Percentiles rank a stretch among this genome's conserved stretches.
Conservation (phyloP, 2,888 invertebrate genomes). For the Drosophila acutilabella region DNA sequence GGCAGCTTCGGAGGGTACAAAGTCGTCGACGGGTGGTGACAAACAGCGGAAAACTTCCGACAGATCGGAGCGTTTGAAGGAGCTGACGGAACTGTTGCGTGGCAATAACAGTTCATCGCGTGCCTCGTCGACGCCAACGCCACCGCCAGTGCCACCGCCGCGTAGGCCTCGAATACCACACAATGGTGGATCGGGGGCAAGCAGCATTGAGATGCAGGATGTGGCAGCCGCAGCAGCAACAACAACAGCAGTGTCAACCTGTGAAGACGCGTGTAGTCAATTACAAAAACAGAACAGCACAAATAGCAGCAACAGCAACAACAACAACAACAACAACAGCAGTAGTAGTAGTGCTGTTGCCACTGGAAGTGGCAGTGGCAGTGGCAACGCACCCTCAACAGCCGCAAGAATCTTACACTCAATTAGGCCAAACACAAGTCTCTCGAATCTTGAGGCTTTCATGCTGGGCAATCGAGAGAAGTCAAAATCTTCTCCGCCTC, state of each 20-base stretch:
- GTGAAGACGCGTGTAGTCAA: constrained; percentile 58
- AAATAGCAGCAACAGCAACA: constrained; percentile 63
- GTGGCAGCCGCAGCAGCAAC: constrained; percentile 14
- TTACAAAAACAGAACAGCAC: constrained; percentile 71
- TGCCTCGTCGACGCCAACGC: constrained; percentile 87
- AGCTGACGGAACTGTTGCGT: constrained; percentile 92
- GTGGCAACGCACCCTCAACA: constrained; percentile 27
- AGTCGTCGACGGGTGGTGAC: constrained; percentile 51
- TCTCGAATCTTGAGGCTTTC: constrained; percentile 83
- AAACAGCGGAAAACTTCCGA: constrained; percentile 85
- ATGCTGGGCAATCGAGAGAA: constrained; percentile 77
- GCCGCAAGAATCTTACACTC: constrained; percentile 66
- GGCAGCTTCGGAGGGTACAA: constrained; percentile 35
- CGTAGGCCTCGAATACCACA: constrained; percentile 84
- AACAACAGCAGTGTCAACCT: constrained; percentile 24
- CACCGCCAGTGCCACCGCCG: constrained; percentile 86
- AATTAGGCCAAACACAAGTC: constrained; percentile 82
- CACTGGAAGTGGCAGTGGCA: background rate
- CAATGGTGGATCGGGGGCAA: constrained; percentile 82
- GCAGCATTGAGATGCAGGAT: constrained; percentile 84
- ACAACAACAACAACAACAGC: constrained; percentile 30
- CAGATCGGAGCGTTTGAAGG: constrained; percentile 90
- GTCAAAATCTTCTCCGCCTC: constrained; percentile 76
- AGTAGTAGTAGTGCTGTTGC: background rate
- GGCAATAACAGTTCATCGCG: constrained; percentile 83